A percentile compares a stretch with the other conserved stretches of the same genome.
phyloP scores from a whole-genome alignment of 2,888 invertebrate species.

The Cylindroiulus punctatus region DNA sequence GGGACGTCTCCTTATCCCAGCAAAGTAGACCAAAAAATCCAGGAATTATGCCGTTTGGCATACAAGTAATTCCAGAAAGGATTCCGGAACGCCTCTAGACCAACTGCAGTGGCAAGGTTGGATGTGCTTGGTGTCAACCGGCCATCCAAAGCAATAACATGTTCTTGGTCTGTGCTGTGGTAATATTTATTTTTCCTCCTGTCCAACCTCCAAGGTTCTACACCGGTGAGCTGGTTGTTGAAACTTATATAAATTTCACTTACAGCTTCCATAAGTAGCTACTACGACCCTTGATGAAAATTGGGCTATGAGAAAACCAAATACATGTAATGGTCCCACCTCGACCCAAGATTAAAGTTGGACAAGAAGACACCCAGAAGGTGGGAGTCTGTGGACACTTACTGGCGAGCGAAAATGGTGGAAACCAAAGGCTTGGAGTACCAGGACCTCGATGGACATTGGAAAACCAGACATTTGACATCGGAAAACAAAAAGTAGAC shows the following conservation, averaged over 20 bases:
- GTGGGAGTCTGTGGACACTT: no score
- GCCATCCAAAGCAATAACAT: neutral
- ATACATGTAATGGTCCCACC: neutral
- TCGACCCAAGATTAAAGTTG: neutral
- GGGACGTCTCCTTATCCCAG: conserved; percentile 26
- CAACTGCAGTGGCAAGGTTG: neutral
- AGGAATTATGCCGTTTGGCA: neutral
- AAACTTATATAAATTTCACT: no score
- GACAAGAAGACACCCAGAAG: neutral
- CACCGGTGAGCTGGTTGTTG: no score
- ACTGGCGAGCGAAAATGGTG: no score
- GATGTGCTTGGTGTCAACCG: neutral
- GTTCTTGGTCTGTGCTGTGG: neutral
- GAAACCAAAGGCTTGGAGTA: no score
- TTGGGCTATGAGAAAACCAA: neutral
- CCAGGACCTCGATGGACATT: no score
- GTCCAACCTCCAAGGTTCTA: neutral
- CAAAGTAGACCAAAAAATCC: neutral
- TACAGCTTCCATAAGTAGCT: no score
- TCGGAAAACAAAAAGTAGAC: no score
- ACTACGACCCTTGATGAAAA: no score
- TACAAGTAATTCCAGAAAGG: conserved; percentile 6
- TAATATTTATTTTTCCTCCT: neutral
- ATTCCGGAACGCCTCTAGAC: neutral
- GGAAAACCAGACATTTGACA: no score